Conservation (phyloP, 2,888 invertebrate genomes). For the Biston stratarius region DNA sequence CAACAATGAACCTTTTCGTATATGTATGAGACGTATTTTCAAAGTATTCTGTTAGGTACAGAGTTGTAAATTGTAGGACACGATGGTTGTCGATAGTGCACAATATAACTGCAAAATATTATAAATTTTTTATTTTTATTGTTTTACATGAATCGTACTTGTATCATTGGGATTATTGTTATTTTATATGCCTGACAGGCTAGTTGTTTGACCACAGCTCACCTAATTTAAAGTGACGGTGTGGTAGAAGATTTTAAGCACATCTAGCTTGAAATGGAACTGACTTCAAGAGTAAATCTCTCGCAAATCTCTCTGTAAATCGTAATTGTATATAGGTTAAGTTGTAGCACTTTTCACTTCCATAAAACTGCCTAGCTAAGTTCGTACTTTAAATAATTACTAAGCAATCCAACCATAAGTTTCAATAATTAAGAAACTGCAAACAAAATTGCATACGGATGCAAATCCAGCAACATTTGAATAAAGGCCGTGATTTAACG, state of each 20-base stretch:
- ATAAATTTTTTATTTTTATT: not conserved
- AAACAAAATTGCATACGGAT: constrained; percentile 33
- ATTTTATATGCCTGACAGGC: too few species aligned
- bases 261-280: too few species aligned
- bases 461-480: constrained; percentile 34
- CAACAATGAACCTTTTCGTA: constrained; percentile 79
- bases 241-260: too few species aligned
- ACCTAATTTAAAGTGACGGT: too few species aligned
- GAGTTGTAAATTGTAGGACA: constrained; percentile 47
- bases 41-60: constrained; percentile 62
- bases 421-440: constrained; percentile 25
- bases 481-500: constrained; percentile 30
- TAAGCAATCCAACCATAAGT: constrained; percentile 14
- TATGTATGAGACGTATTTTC: constrained; percentile 78
- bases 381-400: not conserved
- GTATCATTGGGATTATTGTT: not conserved
- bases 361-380: too few species aligned
- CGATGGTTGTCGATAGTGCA: not conserved
- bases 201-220: too few species aligned
- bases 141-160: not conserved
- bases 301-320: too few species aligned
- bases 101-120: not conserved
- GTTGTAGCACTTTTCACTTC: too few species aligned
- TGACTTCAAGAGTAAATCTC: too few species aligned
- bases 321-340: too few species aligned